Base-by-base conservation (phyloP, 2,797 vertebrate species). In the Characodon lateralis region DNA sequence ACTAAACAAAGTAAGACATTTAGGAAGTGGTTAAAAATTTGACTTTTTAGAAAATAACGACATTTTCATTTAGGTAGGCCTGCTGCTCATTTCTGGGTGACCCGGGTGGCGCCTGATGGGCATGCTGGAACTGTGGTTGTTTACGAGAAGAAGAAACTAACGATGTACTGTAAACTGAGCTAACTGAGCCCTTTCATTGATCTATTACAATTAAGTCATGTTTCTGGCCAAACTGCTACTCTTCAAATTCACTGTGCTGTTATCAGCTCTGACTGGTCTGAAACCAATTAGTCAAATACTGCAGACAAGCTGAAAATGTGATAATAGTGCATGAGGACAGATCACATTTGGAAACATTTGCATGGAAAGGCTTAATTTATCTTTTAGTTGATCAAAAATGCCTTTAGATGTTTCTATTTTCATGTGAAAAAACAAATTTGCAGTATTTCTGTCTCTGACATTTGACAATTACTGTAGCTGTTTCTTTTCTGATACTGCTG, bases 231-330 rank as follows among this genome's bases (percentile, higher is more conserved):
- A 66, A 41, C 31, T 24, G 0, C 12, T 65, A 39, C 35, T 39
- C 20, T 35, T 20, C 35, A 39, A 39, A 22, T 31, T 78, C 66
- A 63, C 61, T 58, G 24, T 18, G 48, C 55, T 5, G 5, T 77
- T 70, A 76, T 77, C 31, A 77, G 65, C 48, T 63, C 13, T 72
- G 74, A 80, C 78, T 83, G 87, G 88, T 72, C 26, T 87, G 39
- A 78, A 71, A 75, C 41, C 26, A 73, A 70, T 78, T 46, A 58
- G 51, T 51, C 12, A 83, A 79, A 75, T 31, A 41, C 16, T 58
- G 48, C 35, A 65, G 71, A 63, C 3, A 3, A 6, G 55, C 55
- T 68, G 46, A 82, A 77, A 68, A 43, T n/a, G 16, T 13, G 20
- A 59, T 6, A 48, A 2, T 6, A 12, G 9, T 22, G 28, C 53